Conservation (phyloP, 1,140 invertebrate species). For the Eurosta solidaginis region DNA sequence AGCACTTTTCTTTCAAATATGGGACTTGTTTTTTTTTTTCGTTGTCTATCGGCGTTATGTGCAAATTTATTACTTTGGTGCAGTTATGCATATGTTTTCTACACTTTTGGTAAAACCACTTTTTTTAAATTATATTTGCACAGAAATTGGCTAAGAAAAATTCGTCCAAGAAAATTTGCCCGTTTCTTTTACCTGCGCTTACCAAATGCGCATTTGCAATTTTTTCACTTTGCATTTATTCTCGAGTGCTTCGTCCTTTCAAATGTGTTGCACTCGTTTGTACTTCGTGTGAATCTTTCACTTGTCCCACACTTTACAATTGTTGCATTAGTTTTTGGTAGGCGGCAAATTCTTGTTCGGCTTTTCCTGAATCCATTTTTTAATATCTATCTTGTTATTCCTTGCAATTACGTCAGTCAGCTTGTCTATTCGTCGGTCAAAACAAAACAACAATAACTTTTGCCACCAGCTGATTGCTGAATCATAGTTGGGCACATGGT, state of each 20-base stretch:
- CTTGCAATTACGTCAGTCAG: background rate
- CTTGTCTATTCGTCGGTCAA: background rate
- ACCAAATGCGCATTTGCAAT: constrained; percentile 1
- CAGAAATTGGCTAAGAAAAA: background rate
- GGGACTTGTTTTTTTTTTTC: background rate
- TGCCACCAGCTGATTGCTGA: background rate
- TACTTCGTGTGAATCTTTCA: background rate
- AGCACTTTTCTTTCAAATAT: background rate
- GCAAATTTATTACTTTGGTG: too few species aligned
- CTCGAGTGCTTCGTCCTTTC: background rate
- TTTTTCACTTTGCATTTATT: constrained; percentile 1
- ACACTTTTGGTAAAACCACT: background rate
- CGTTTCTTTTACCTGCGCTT: constrained; percentile 3
- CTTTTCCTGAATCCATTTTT: background rate
- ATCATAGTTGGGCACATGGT: too few species aligned
- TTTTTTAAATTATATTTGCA: background rate
- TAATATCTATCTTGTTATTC: background rate
- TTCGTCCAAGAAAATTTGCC: background rate
- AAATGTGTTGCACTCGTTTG: background rate
- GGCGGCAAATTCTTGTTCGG: background rate
- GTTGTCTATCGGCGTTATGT: background rate
- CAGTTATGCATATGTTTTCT: too few species aligned
- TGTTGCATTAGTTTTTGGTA: background rate
- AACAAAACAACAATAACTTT: constrained; percentile 15
- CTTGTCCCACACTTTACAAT: background rate